These are phyloP conservation scores for Bos indicus DNA, from an alignment of 2,113 vertebrate species.

Conservation along the genomic window DNA sequence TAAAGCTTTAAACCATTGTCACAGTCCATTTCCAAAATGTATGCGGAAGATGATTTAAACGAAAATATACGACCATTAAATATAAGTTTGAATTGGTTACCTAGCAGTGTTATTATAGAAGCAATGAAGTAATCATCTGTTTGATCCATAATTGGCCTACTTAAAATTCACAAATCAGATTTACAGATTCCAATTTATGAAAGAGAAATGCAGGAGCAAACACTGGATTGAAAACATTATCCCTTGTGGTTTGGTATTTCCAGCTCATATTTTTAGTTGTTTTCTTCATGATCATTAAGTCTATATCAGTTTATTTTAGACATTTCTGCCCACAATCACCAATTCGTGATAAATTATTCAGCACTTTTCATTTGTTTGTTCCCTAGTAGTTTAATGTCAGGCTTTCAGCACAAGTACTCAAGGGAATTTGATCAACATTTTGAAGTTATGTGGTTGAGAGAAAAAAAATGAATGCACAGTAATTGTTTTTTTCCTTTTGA, in stretches of 20 bases:
- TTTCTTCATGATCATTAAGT: conserved; percentile 51
- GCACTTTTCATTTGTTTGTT: conserved; percentile 44
- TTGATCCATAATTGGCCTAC: conserved; percentile 50
- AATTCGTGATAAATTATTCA: conserved; percentile 63
- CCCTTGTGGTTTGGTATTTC: conserved; percentile 50
- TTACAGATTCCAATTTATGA: conserved; percentile 44
- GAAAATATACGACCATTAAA: conserved; percentile 70
- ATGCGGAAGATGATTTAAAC: conserved; percentile 76
- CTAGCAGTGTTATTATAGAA: conserved; percentile 45
- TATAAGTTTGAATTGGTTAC: conserved; percentile 69
- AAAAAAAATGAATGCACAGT: neutral
- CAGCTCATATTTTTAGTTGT: conserved; percentile 49
- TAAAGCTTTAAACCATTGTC: conserved; percentile 79
- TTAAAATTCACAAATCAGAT: conserved; percentile 73
- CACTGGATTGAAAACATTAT: conserved; percentile 7
- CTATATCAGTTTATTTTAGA: conserved; percentile 36
- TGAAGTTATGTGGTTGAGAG: conserved; percentile 25
- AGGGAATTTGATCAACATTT: conserved; percentile 35
- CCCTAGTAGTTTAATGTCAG: conserved; percentile 31
- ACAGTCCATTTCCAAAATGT: conserved; percentile 74
- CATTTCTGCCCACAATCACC: conserved; percentile 47
- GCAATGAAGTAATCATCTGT: conserved; percentile 59
- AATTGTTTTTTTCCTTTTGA: neutral
- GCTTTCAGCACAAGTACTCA: conserved; percentile 48
- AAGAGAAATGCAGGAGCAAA: conserved; percentile 18